Base-by-base conservation (phyloP, 1,140 invertebrate genomes). In the Heliconius nattereri region DNA sequence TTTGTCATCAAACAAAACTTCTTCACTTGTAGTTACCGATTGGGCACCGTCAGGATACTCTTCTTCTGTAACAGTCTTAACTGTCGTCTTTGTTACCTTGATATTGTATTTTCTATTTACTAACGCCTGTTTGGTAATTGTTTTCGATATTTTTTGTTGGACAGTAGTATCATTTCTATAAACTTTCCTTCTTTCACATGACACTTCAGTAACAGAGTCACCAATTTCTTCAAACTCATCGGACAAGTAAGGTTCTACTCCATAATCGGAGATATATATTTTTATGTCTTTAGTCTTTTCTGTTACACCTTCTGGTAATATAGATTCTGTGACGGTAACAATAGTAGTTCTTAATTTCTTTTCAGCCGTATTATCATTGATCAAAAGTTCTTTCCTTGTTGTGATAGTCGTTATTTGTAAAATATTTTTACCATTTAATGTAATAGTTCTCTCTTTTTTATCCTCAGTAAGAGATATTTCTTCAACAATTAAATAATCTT, bases 191-290 rank as follows among this genome's bases (percentile, higher is more conserved):
- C 0, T 2, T 29, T 45, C 57, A 29, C 16, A 29, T 29, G 19
- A 57, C 45, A 73, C 70, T 72, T 79, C 77, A 60, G 57, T 52
- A 35, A 79, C 57, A 29, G 82, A 80, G 72, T 79, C 72, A 29
- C 75, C 78, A 26, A 79, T 35, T 81, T 84, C 80, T 57, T 75
- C 78, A 60, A 84, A 66, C 35, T 80, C 52, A 72, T 60, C 70
- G 32, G 45, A 23, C 1, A 7, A 19, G 23, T 76, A 35, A 29
- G 13, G 20, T 29, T 75, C 52, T 52, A 66, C 13, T 35, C 29
- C 78, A 70, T 76, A 80, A 76, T 76, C 75, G 7, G 79, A 76
- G 60, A 80, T 45, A 35, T 76, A 76, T 26, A 75, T 73, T 75
- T 81, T 81, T 37, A 78, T 32, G 73, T 78, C 76, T 32, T 75